Evolutionary conservation across 2,113 vertebrate genomes (phyloP).

Genomic region (Hypocryptadius cinnamomeus): DNA sequence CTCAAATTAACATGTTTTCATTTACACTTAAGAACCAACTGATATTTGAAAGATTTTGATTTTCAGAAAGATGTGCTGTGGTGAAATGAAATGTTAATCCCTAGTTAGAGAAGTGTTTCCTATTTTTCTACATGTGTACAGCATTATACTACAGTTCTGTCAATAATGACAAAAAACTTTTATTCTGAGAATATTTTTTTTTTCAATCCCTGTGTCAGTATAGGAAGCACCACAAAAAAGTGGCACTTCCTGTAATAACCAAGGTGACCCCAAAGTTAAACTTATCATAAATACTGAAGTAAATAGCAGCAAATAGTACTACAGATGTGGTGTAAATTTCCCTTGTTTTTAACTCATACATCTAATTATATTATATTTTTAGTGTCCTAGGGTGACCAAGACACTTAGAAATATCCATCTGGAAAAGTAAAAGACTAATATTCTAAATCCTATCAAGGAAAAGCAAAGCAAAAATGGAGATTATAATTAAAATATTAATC

Average conservation of each 20-base stretch:
- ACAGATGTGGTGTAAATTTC: background rate
- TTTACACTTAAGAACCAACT: background rate
- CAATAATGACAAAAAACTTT: background rate
- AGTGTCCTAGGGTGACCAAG: background rate
- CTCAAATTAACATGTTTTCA: constrained; percentile 2
- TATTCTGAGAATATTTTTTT: background rate
- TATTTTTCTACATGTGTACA: background rate
- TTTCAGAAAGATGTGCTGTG: background rate
- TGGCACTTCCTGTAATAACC: background rate
- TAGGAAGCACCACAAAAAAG: background rate
- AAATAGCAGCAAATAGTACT: background rate
- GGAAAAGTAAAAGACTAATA: background rate
- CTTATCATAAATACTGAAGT: background rate
- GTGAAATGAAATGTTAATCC: background rate
- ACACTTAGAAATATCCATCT: background rate
- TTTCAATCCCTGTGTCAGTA: background rate
- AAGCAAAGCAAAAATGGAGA: background rate
- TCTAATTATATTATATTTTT: background rate
- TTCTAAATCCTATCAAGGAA: background rate
- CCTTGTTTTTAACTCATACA: background rate
- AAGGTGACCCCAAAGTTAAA: background rate
- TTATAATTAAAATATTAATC: background rate
- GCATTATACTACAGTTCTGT: background rate
- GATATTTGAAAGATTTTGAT: background rate
- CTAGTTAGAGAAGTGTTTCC: background rate